Evolutionary conservation across 2,113 vertebrate genomes (phyloP), one percentile per base, ranked within the genome.

Genomic region (Heterotis niloticus): DNA sequence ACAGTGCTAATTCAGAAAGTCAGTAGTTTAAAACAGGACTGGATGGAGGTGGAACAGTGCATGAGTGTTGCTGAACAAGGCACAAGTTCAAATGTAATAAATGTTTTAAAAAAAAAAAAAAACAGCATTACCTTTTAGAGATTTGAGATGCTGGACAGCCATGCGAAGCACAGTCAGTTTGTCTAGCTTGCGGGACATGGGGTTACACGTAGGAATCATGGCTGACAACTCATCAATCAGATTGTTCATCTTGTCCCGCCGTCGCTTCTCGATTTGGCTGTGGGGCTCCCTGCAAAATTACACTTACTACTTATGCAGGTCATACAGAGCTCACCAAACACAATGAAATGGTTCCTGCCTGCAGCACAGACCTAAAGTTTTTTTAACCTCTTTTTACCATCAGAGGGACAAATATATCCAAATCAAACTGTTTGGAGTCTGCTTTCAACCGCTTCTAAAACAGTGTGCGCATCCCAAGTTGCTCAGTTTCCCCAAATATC

Each of bases 161-260:
- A 96, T 94, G 77, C 95, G 90, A 77, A 98, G 89, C 65, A 98
- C 95, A 0, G 95, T 97, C 26, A 98, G 95, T 77, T 98, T 98
- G 89, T 98, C 96, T 74, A 96, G 88, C 74, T 96, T 98, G 5
- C 93, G 92, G 44, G 95, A 91, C 91, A 94, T 82, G 24, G 95
- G 94, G 83, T 92, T 94, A 88, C 94, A 96, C 28, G 94, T 94
- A 7, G 96, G 96, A 83, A 98, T 94, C 95, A 98, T 95, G 34
- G 92, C 92, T 10, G 95, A 96, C 24, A 98, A 89, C 79, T 96
- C 95, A 81, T 97, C 95, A 67, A 98, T 98, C 75, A 98, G 82
- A 75, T 90, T 93, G 86, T 98, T 98, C 95, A 98, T 98, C 89
- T 96, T 98, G 83, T 96, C 95, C 81, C 96, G 91, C 83, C 96